These are phyloP conservation scores for Centruroides sculpturatus DNA, from an alignment of 1,140 invertebrate genomes.

Conservation along the genomic window DNA sequence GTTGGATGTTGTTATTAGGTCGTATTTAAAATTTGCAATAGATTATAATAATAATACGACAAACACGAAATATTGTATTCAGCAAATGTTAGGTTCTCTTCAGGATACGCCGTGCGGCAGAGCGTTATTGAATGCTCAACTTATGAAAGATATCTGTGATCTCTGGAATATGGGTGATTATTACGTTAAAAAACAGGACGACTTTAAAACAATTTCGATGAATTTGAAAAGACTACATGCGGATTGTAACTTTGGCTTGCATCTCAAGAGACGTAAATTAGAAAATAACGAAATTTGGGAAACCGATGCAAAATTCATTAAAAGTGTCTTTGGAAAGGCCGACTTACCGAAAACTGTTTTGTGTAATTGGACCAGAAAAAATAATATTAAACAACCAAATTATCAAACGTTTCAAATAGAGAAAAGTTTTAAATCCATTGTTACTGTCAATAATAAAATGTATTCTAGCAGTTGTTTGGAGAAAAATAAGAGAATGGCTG, in stretches of 20 bases:
- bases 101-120: slow-evolving; percentile 63
- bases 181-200: slow-evolving; percentile 47
- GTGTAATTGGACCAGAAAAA: slow-evolving; percentile 49
- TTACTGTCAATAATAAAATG: slow-evolving; percentile 52
- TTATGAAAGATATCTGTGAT: slow-evolving; percentile 71
- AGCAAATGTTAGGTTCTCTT: slow-evolving; percentile 78
- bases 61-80: slow-evolving; percentile 88
- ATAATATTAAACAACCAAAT: slow-evolving; percentile 44
- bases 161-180: slow-evolving; percentile 70
- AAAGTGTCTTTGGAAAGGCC: slow-evolving; percentile 45
- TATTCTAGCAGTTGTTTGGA: slow-evolving; percentile 75
- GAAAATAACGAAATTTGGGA: slow-evolving; percentile 25
- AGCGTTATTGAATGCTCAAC: slow-evolving; percentile 63
- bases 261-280: slow-evolving; percentile 37
- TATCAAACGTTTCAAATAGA: slow-evolving; percentile 56
- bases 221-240: slow-evolving; percentile 39
- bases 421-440: slow-evolving; percentile 64
- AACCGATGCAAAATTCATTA: slow-evolving; percentile 30
- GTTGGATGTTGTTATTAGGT: slow-evolving; percentile 62
- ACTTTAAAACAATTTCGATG: slow-evolving; percentile 34
- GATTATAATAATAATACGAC: slow-evolving; percentile 76
- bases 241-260: slow-evolving; percentile 48
- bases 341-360: slow-evolving; percentile 67
- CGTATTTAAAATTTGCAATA: slow-evolving; percentile 44
- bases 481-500: slow-evolving; percentile 82